Conservation (phyloP, 1,140 invertebrate genomes). For the Goniozus legneri region DNA sequence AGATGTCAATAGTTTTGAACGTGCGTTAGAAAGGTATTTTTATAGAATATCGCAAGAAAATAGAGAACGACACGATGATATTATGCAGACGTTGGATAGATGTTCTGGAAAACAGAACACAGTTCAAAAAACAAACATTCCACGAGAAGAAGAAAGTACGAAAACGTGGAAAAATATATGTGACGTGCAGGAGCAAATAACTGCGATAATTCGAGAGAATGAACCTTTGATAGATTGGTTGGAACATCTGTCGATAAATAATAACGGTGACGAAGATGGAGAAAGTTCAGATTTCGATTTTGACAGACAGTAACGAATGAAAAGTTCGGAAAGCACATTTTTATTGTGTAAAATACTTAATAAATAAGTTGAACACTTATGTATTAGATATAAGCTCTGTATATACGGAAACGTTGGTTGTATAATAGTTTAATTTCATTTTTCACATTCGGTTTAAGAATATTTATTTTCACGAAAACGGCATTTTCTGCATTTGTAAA, state of each 20-base stretch:
- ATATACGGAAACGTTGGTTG: no score
- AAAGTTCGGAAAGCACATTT: background rate
- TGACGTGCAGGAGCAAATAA: constrained; percentile 50
- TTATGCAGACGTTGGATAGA: constrained; percentile 35
- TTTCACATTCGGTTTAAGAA: no score
- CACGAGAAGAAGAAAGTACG: constrained; percentile 35
- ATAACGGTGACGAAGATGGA: constrained; percentile 13
- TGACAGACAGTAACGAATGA: background rate
- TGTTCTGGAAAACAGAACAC: constrained; percentile 33
- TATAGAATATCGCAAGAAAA: constrained; percentile 44
- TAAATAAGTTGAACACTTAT: no score
- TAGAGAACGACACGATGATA: constrained; percentile 39
- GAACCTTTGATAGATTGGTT: constrained; percentile 47
- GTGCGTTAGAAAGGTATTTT: constrained; percentile 37
- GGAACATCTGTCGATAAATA: constrained; percentile 28
- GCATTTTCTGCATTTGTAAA: no score
- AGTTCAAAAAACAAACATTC: constrained; percentile 27
- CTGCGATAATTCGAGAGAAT: constrained; percentile 47
- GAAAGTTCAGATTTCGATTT: constrained; percentile 11
- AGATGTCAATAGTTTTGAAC: constrained; percentile 62
- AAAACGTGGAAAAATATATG: constrained; percentile 49
- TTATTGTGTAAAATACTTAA: background rate
- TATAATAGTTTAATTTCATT: no score
- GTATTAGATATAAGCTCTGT: no score
- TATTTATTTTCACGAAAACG: no score